These are phyloP conservation scores for Drosophila sulfurigaster DNA, from an alignment of 1,140 invertebrate genomes.

Conservation along the genomic window DNA sequence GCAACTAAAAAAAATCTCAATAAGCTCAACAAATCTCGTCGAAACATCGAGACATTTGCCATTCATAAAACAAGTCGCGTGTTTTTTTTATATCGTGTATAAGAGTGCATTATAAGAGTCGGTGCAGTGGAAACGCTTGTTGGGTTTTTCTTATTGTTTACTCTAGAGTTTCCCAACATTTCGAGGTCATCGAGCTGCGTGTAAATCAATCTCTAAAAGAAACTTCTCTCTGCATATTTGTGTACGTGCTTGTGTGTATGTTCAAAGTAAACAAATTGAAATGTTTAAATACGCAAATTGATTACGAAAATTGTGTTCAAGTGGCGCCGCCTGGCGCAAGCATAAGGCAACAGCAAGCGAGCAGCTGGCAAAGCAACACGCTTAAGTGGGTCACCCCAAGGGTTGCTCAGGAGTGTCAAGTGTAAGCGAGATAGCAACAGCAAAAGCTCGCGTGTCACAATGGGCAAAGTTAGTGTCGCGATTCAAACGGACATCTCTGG, in stretches of 20 bases:
- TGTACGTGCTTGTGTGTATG: neutral
- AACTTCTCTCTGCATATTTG: neutral
- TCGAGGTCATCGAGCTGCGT: constrained; percentile 44
- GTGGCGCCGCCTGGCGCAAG: constrained; percentile 50
- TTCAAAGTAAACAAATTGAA: constrained; percentile 58
- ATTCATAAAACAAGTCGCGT: constrained; percentile 63
- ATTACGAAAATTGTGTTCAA: constrained; percentile 77
- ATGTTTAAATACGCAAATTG: constrained; percentile 68
- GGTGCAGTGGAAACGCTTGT: constrained; percentile 29
- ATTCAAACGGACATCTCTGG: constrained; percentile 82
- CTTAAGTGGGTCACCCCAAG: constrained; percentile 63
- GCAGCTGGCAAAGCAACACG: constrained; percentile 21
- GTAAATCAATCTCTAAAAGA: constrained; percentile 42
- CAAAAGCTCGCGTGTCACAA: constrained; percentile 19
- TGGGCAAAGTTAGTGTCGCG: constrained; percentile 76
- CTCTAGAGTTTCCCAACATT: constrained; percentile 49
- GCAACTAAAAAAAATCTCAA: constrained; percentile 3
- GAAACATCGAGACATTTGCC: constrained; percentile 15
- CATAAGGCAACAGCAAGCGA: constrained; percentile 11
- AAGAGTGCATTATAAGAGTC: constrained; percentile 57
- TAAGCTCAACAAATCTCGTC: constrained; percentile 18
- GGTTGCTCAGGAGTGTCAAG: constrained; percentile 22
- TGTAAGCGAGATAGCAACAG: constrained; percentile 10
- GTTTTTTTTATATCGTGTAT: constrained; percentile 27
- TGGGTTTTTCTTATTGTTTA: constrained; percentile 39